Evolutionary conservation across 2,888 invertebrate genomes (phyloP), one percentile per base, ranked within the genome.

Genomic region (Ametastegia equiseti): DNA sequence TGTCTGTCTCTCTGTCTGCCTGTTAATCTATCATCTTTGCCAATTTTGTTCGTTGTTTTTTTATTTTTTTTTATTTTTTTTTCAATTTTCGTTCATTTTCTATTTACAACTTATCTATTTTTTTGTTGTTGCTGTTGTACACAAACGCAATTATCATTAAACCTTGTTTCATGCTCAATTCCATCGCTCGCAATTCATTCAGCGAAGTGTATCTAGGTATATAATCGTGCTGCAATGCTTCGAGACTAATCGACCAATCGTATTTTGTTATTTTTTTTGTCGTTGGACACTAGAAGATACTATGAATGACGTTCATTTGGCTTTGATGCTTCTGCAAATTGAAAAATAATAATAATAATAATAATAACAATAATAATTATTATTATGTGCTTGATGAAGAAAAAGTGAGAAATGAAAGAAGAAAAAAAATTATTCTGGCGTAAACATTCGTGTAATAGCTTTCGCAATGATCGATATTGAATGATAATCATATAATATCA

Each of bases 1-100:
- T 84, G 83, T 86, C 82, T 84, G 83, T 81, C 82, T 85, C 63
- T 81, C 45, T 47, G 47, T 63, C 54, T 77, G 33, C 39, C 19
- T 60, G 42, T 81, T 67, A 39, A 65, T 69, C n/a, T 69, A 7
- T 73, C 42, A 5, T 73, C 69, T 45, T 33, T n/a, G 33, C 30
- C 7, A n/a, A 27, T 36, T 15, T 19, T 23, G n/a, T 65, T 30
- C 23, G 30, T 69, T 57, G 30, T 79, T 19, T 19, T 63, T 42
- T 23, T 27, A 7, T 36, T 36, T 39, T 47, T 36, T 7, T 42
- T 60, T 36, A 13, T 60, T 45, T 27, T 42, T 33, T 13, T 39
- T 47, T 60, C 45, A 47, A n/a, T 36, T 39, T 47, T 36, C 6
- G 27, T 60, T 36, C 19, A 42, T 45, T 27, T 42, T 33, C 11